Conservation (phyloP, 1,140 invertebrate genomes). For the Diachasma alloeum region DNA sequence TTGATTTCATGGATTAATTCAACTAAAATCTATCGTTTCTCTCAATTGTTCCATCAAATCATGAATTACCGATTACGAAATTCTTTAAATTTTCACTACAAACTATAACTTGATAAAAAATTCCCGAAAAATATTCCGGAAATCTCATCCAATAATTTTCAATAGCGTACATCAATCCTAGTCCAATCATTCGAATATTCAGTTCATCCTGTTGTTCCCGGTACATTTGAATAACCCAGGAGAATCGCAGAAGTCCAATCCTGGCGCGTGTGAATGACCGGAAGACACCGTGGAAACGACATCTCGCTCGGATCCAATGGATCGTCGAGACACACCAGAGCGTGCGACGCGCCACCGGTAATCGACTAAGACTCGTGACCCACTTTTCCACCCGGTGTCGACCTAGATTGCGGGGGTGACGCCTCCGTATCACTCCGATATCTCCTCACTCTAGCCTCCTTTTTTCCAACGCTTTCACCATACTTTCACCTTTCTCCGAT, state of each 20-base stretch:
- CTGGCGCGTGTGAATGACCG: neutral
- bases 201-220: neutral
- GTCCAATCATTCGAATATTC: no score
- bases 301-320: conserved; percentile 4
- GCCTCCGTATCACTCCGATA: conserved; percentile 18
- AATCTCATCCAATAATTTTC: no score
- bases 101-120: no score
- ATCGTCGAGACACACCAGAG: conserved; percentile 20
- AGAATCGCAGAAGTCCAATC: neutral
- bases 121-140: no score
- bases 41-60: no score
- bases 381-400: conserved; percentile 49
- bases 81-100: no score
- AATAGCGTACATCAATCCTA: no score
- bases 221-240: neutral
- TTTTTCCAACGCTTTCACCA: conserved; percentile 16
- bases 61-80: no score
- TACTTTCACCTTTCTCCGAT: conserved; percentile 18
- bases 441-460: conserved; percentile 29
- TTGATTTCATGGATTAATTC: no score
- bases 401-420: conserved; percentile 52
- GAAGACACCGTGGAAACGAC: neutral
- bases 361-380: conserved; percentile 58
- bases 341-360: conserved; percentile 42
- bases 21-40: no score